Conservation (phyloP, 2,113 vertebrate species). For the Tragelaphus scriptus region DNA sequence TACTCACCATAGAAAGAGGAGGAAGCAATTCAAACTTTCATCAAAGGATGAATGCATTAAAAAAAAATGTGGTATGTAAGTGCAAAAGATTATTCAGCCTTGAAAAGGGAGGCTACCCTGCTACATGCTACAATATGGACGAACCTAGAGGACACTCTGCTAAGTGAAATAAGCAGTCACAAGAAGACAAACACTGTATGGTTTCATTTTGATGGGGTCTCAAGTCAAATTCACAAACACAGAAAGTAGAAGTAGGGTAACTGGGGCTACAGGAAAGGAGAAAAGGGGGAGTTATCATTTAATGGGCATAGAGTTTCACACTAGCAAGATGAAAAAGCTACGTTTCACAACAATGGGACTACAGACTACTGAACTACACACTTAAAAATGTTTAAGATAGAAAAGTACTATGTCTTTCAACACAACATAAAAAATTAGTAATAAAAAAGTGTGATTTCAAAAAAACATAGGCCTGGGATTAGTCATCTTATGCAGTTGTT, state of each 20-base stretch:
- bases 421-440: not conserved
- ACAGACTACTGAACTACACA: not conserved
- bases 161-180: slow-evolving; percentile 4
- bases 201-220: not conserved
- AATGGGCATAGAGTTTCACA: not conserved
- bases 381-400: not conserved
- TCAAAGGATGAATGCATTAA: not conserved
- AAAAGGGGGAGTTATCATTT: not conserved
- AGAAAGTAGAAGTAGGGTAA: not conserved
- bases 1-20: not conserved
- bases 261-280: not conserved
- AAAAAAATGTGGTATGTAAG: not conserved
- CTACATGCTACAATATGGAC: not conserved
- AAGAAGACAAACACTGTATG: not conserved
- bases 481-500: not conserved
- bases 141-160: not conserved
- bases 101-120: not conserved
- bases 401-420: not conserved
- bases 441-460: not conserved
- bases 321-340: not conserved
- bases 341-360: not conserved
- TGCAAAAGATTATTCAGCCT: not conserved
- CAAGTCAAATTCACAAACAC: not conserved
- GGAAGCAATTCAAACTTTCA: not conserved
- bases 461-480: not conserved